Conservation (phyloP, 2,888 invertebrate genomes). For the Heliconius sara region DNA sequence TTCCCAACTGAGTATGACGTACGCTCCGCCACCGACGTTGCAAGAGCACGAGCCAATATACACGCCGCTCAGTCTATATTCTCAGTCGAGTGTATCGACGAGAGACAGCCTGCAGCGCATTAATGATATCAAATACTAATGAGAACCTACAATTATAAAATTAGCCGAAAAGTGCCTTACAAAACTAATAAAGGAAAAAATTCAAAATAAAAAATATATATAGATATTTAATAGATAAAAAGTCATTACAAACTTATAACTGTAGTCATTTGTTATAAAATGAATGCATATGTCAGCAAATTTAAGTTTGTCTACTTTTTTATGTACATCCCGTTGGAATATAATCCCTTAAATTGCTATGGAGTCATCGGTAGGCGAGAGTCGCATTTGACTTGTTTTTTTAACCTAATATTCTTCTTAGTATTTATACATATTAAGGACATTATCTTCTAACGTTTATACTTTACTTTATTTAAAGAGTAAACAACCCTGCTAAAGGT, state of each 20-base stretch:
- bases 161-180: no score
- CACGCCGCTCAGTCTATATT: slow-evolving; percentile 77
- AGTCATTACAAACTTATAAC: no score
- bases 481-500: background rate
- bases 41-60: slow-evolving; percentile 82
- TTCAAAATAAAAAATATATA: no score
- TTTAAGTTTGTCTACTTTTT: no score
- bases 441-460: background rate
- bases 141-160: no score
- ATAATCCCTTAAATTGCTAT: no score
- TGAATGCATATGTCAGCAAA: no score
- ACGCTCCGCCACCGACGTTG: slow-evolving; percentile 84
- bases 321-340: no score
- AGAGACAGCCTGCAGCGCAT: slow-evolving; percentile 77
- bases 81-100: slow-evolving; percentile 78
- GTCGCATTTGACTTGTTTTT: background rate
- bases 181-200: no score
- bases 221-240: no score
- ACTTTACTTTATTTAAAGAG: background rate
- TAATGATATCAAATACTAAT: slow-evolving; percentile 67
- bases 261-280: no score
- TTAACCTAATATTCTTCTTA: background rate
- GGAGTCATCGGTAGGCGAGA: no score
- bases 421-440: background rate
- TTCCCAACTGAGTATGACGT: slow-evolving; percentile 84